phyloP scores from a whole-genome alignment of 2,888 invertebrate species.

The Eremobia ochroleuca region DNA sequence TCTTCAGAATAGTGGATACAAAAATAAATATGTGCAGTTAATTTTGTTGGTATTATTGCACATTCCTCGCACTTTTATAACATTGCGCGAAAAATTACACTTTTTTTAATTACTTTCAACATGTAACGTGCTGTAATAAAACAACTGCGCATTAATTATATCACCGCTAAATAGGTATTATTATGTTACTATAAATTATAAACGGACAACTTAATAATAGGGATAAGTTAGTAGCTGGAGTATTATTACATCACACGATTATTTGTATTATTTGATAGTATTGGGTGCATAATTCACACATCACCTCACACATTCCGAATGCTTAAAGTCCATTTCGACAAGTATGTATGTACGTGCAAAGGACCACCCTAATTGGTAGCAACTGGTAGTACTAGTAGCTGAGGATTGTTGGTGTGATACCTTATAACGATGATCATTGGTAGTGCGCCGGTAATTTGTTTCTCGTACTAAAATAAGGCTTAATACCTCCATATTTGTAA shows the following conservation, averaged over 20 bases:
- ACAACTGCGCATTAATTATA: conserved; percentile 40
- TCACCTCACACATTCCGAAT: neutral
- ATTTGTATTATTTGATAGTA: conserved; percentile 3
- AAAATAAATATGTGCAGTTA: neutral
- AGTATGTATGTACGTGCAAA: too few relatives aligned
- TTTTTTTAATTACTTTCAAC: conserved; percentile 50
- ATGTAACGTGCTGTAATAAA: conserved; percentile 44
- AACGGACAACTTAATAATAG: conserved; percentile 43
- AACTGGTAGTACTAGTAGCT: too few relatives aligned
- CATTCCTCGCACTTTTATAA: conserved; percentile 23
- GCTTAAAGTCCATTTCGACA: too few relatives aligned
- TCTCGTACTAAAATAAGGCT: neutral
- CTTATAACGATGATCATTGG: neutral
- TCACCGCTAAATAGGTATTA: conserved; percentile 29
- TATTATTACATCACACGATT: conserved; percentile 1
- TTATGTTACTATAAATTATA: conserved; percentile 43
- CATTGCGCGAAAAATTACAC: conserved; percentile 41
- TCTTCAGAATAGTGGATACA: too few relatives aligned
- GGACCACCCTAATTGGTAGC: neutral
- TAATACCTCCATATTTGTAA: too few relatives aligned
- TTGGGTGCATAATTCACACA: conserved; percentile 5
- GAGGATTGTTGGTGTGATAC: neutral
- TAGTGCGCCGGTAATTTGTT: neutral
- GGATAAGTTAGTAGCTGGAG: conserved; percentile 1
- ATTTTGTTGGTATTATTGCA: neutral